phyloP scores from a whole-genome alignment of 2,888 invertebrate genomes.

The Meliscaeva auricollis region DNA sequence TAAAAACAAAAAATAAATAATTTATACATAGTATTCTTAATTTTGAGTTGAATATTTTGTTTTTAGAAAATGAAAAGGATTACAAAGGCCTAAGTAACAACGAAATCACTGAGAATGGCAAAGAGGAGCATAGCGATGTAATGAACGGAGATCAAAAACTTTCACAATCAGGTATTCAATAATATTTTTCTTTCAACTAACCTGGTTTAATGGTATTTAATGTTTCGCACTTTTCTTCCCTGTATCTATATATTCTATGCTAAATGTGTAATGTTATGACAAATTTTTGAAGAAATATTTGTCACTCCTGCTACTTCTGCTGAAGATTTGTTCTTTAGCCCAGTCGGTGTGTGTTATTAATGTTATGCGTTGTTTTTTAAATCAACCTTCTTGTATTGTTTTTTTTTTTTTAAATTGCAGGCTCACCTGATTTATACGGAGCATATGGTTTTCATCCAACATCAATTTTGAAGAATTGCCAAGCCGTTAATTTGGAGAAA shows the following conservation, averaged over 20 bases:
- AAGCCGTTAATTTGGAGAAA: constrained; percentile 45
- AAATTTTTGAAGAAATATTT: constrained; percentile 70
- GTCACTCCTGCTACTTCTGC: constrained; percentile 81
- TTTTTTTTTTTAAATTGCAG: constrained; percentile 33
- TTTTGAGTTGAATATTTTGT: constrained; percentile 58
- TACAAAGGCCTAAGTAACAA: not conserved
- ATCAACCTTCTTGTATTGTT: not conserved
- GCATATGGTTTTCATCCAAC: constrained; percentile 50
- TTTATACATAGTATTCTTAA: constrained; percentile 21
- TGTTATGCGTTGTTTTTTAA: constrained; percentile 5
- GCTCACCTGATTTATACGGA: constrained; percentile 49
- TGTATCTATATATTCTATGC: constrained; percentile 25
- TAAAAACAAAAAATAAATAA: not conserved
- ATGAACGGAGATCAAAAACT: constrained; percentile 34
- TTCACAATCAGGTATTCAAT: constrained; percentile 59
- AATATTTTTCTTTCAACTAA: constrained; percentile 4
- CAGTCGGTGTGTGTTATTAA: constrained; percentile 81
- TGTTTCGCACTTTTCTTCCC: constrained; percentile 40
- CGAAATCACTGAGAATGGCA: constrained; percentile 3
- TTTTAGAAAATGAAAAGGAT: constrained; percentile 50
- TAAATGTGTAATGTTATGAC: constrained; percentile 58
- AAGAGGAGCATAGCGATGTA: constrained; percentile 3
- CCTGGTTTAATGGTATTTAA: constrained; percentile 58
- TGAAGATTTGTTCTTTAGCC: constrained; percentile 83
- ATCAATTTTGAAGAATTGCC: constrained; percentile 56